Base-by-base conservation (phyloP, 1,140 invertebrate genomes). In the Stegodyphus mimosarum region DNA sequence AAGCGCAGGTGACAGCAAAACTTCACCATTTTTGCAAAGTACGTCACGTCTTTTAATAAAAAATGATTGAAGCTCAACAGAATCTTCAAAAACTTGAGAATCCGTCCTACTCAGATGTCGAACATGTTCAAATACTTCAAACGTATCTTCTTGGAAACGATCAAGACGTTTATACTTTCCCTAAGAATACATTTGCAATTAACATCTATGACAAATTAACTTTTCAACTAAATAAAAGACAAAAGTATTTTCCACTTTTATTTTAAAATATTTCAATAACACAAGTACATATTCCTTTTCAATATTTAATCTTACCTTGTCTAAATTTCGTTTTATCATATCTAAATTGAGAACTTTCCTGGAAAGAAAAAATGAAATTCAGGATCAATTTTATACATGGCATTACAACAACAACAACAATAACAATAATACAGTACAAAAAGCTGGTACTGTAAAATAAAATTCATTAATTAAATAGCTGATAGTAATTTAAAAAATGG, bases 61-160 rank as follows among this genome's bases (percentile, higher is more conserved):
- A 90, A 94, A 97, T 0, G 94, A 93, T 90, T 99, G 98, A 75
- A 99, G 92, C 89, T 99, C 97, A 55, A 98, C 93, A 0, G 97
- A 95, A 90, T 99, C 98, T 90, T 99, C 96, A 92, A 98, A 97
- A 11, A 97, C 94, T 89, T 92, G 91, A 1, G 97, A 98, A 91
- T 99, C 97, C 0, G 95, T 96, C 6, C 96, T 93, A 0, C 96
- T 96, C 5, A 97, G 90, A 84, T 94, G 93, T 9, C 98, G 92
- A 0, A 97, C 97, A 89, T 96, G 92, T 89, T 98, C 96, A 90
- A 99, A 94, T 88, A 98, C 96, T 9, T 95, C 93, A 90, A 99
- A 99, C 88, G 99, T 94, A 89, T 99, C 98, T 89, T 98, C 96
- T 92, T 99, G 98, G 90, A 99, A 99, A 71, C 94, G 92, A 90